A percentile compares a stretch with the other conserved stretches of the same genome.
phyloP scores from a whole-genome alignment of 2,888 invertebrate genomes.

The Acronicta leporina region DNA sequence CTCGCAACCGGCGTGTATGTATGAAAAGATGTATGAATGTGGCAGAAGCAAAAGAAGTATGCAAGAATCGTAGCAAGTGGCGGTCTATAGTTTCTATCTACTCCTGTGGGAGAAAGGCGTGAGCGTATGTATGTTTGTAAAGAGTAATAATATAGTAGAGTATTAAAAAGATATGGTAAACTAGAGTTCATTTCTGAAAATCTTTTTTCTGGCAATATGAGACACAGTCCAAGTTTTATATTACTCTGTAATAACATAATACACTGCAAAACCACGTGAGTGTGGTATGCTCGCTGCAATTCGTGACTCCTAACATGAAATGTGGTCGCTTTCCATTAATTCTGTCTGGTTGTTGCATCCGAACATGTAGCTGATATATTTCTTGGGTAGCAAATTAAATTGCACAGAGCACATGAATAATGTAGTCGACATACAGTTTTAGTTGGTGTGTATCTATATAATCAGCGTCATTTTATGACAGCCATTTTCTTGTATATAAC shows the following conservation, averaged over 20 bases:
- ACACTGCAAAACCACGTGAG: slow-evolving; percentile 15
- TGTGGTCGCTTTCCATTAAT: slow-evolving; percentile 46
- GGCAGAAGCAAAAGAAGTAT: too few species aligned
- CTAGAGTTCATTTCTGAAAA: too few species aligned
- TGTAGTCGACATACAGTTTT: not conserved
- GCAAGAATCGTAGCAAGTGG: too few species aligned
- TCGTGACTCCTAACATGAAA: slow-evolving; percentile 39
- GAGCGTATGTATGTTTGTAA: too few species aligned
- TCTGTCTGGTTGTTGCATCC: slow-evolving; percentile 29
- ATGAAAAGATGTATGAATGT: too few species aligned
- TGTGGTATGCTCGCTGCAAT: slow-evolving; percentile 29
- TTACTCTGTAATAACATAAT: slow-evolving; percentile 15
- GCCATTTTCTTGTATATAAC: too few species aligned
- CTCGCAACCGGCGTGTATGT: too few species aligned
- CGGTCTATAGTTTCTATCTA: too few species aligned
- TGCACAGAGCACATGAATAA: slow-evolving; percentile 1
- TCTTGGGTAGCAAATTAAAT: slow-evolving; percentile 5
- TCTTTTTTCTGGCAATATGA: not conserved
- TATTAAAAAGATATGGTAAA: too few species aligned
- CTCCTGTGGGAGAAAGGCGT: too few species aligned
- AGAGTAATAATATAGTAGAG: too few species aligned
- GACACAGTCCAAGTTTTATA: not conserved
- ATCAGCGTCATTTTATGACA: not conserved
- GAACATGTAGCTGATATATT: slow-evolving; percentile 5
- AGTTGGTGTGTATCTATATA: not conserved